phyloP scores from a whole-genome alignment of 2,797 vertebrate species.

The Sebastiscus tertius region DNA sequence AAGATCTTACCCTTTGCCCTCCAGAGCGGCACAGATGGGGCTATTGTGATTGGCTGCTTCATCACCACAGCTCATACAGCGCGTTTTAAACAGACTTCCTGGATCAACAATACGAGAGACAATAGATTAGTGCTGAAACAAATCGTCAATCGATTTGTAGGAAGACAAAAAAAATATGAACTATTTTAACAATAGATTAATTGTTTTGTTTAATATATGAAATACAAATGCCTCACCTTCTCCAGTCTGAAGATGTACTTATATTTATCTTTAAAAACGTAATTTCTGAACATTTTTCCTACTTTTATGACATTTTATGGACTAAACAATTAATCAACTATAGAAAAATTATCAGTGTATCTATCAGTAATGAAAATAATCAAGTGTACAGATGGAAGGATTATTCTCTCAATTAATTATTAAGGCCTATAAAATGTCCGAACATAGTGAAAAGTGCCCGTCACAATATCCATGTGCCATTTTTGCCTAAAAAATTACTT shows the following conservation, averaged over 20 bases:
- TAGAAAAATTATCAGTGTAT: background rate
- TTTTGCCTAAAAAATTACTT: background rate
- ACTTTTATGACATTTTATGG: background rate
- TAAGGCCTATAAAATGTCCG: background rate
- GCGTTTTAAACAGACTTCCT: constrained; percentile 96
- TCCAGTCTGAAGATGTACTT: background rate
- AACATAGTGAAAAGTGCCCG: background rate
- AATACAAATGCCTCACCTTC: background rate
- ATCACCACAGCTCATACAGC: constrained; percentile 90
- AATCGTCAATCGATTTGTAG: background rate
- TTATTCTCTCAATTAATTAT: background rate
- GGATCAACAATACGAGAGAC: background rate
- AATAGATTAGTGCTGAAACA: background rate
- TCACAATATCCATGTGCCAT: background rate
- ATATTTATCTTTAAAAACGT: background rate
- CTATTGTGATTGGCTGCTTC: constrained; percentile 89
- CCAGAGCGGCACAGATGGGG: constrained; percentile 90
- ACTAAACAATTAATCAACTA: background rate
- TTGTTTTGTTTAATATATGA: background rate
- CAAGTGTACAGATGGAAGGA: background rate
- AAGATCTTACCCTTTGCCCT: constrained; percentile 91
- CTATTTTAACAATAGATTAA: background rate
- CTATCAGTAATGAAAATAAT: background rate
- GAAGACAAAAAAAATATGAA: background rate
- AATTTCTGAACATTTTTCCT: background rate